These are phyloP conservation scores for Apamea sordens DNA, from an alignment of 2,888 invertebrate species.

Conservation along the genomic window DNA sequence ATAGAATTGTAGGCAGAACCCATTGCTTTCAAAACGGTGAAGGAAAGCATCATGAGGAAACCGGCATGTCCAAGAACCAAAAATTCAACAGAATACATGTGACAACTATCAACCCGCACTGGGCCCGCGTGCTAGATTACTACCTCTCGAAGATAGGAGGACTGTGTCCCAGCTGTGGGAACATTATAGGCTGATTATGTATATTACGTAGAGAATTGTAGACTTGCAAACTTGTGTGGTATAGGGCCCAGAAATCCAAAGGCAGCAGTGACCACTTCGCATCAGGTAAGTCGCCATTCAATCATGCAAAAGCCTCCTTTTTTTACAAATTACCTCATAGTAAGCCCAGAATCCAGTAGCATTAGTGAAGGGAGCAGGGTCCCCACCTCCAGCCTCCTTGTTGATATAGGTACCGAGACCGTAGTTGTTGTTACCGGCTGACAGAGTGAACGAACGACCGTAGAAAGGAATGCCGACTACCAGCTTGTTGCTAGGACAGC, in stretches of 20 bases:
- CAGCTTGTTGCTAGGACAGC: constrained; percentile 96
- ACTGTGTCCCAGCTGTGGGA: too few relatives aligned
- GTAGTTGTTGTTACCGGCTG: constrained; percentile 95
- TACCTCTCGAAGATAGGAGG: too few relatives aligned
- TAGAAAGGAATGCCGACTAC: constrained; percentile 97
- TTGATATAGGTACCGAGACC: constrained; percentile 96
- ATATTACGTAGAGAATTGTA: too few relatives aligned
- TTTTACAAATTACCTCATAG: constrained; percentile 92
- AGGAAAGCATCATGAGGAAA: too few relatives aligned
- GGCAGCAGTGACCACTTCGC: too few relatives aligned
- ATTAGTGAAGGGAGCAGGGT: constrained; percentile 95
- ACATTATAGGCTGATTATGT: too few relatives aligned
- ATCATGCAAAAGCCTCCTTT: not conserved
- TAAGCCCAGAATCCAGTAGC: constrained; percentile 97
- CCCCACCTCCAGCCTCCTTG: constrained; percentile 97
- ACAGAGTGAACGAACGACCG: constrained; percentile 95
- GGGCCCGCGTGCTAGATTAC: too few relatives aligned
- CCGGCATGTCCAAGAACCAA: too few relatives aligned
- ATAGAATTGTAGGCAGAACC: not conserved
- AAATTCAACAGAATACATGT: too few relatives aligned
- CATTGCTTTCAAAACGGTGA: too few relatives aligned
- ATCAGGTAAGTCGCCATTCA: not conserved
- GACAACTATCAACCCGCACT: too few relatives aligned
- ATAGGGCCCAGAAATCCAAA: not conserved
- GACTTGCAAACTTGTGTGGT: not conserved